These are phyloP conservation scores for Orientallactaga bullata DNA, from an alignment of 2,113 vertebrate species.

Conservation along the genomic window DNA sequence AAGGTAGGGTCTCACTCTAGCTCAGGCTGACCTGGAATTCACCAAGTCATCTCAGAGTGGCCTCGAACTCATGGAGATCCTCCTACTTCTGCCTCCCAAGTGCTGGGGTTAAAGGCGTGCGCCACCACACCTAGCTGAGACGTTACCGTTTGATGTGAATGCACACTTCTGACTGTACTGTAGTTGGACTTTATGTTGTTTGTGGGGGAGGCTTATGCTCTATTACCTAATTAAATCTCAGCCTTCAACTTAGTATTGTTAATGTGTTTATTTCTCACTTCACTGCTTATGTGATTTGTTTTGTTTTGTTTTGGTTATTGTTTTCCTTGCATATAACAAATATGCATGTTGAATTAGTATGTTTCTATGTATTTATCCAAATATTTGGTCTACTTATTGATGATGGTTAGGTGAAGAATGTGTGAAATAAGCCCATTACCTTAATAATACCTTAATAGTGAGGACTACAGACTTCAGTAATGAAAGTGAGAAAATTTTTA, in stretches of 20 bases:
- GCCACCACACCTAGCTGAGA: too few relatives aligned
- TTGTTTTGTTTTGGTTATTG: neutral
- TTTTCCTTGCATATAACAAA: neutral
- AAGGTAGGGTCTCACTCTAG: too few relatives aligned
- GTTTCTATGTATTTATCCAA: neutral
- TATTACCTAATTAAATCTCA: neutral
- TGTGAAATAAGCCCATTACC: too few relatives aligned
- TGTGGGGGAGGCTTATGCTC: neutral
- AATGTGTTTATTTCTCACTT: neutral
- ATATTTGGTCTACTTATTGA: neutral
- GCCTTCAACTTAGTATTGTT: neutral
- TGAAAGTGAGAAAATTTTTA: too few relatives aligned
- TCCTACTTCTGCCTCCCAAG: too few relatives aligned
- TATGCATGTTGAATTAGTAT: neutral
- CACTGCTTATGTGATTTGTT: neutral
- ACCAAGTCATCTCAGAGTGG: too few relatives aligned
- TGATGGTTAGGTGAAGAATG: neutral
- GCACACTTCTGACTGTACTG: neutral
- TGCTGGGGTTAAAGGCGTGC: too few relatives aligned
- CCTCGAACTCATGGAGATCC: too few relatives aligned
- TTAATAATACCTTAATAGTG: too few relatives aligned
- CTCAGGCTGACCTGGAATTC: too few relatives aligned
- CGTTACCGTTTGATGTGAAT: slow-evolving; percentile 17
- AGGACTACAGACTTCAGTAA: too few relatives aligned
- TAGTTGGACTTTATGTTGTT: neutral